Conservation (phyloP, 2,888 invertebrate species). For the Scotopteryx bipunctaria region DNA sequence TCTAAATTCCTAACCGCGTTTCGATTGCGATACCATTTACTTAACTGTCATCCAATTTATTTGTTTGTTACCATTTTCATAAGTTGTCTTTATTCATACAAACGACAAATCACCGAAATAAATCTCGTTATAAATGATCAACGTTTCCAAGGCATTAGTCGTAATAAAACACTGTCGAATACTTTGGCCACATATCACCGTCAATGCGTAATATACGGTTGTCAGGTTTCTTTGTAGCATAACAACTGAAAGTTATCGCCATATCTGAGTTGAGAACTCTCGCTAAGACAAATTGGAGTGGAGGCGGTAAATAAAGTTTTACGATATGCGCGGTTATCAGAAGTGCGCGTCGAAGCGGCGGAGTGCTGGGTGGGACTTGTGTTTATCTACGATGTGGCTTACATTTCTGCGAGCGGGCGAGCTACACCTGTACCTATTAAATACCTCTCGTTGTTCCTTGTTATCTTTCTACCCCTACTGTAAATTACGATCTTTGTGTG, state of each 20-base stretch:
- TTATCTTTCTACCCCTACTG: conserved; percentile 58
- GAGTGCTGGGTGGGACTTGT: conserved; percentile 48
- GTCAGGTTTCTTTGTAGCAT: conserved; percentile 46
- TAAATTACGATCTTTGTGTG: conserved; percentile 60
- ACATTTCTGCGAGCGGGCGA: conserved; percentile 49
- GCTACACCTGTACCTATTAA: conserved; percentile 60
- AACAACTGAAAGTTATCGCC: conserved; percentile 62
- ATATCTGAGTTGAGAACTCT: conserved; percentile 69
- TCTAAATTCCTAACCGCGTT: too few relatives aligned
- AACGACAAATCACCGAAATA: conserved; percentile 15
- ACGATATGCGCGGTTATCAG: conserved; percentile 76
- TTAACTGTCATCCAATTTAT: too few relatives aligned
- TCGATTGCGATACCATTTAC: too few relatives aligned
- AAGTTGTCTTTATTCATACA: conserved; percentile 9
- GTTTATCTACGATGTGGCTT: conserved; percentile 58
- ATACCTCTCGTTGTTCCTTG: conserved; percentile 58
- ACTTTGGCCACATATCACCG: conserved; percentile 41
- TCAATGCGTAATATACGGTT: conserved; percentile 51
- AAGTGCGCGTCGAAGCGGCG: conserved; percentile 57
- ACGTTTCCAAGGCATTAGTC: conserved; percentile 30
- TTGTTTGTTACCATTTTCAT: too few relatives aligned
- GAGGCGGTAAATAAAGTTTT: conserved; percentile 76
- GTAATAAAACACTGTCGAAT: conserved; percentile 40
- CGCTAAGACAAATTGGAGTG: conserved; percentile 71
- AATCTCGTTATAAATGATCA: conserved; percentile 31